Conservation (phyloP, 2,113 vertebrate species). For the Tachuris rubrigastra region DNA sequence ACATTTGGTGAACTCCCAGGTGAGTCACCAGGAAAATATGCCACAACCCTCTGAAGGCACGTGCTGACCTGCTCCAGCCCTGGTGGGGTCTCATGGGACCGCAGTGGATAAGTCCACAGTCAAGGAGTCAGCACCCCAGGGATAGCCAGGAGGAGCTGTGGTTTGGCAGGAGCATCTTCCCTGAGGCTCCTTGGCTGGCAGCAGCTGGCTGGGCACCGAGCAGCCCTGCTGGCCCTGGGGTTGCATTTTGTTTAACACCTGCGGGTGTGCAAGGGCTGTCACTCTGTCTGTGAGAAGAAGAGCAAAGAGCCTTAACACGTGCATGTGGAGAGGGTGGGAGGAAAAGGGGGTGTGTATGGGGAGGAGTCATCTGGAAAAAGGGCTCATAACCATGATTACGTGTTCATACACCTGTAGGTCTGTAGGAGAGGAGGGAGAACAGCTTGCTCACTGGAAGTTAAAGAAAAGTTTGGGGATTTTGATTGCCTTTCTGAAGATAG, state of each 20-base stretch:
- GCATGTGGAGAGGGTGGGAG: background rate
- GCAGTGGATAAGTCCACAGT: background rate
- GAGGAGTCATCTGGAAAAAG: background rate
- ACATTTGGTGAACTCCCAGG: background rate
- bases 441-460: background rate
- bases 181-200: background rate
- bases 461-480: background rate
- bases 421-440: background rate
- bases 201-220: background rate
- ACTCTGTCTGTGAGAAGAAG: background rate
- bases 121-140: background rate
- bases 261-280: background rate
- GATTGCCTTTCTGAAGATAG: background rate
- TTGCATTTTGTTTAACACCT: background rate
- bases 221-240: background rate
- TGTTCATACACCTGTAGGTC: background rate
- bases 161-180: background rate
- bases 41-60: background rate
- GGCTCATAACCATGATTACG: background rate
- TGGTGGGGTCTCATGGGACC: background rate
- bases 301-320: rapidly evolving
- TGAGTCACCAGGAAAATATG: background rate
- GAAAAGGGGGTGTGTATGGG: background rate
- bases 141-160: background rate
- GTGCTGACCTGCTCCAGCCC: background rate